Evolutionary conservation across 1,140 invertebrate genomes (phyloP), one percentile per base, ranked within the genome.

Genomic region (Drosophila takahashii): DNA sequence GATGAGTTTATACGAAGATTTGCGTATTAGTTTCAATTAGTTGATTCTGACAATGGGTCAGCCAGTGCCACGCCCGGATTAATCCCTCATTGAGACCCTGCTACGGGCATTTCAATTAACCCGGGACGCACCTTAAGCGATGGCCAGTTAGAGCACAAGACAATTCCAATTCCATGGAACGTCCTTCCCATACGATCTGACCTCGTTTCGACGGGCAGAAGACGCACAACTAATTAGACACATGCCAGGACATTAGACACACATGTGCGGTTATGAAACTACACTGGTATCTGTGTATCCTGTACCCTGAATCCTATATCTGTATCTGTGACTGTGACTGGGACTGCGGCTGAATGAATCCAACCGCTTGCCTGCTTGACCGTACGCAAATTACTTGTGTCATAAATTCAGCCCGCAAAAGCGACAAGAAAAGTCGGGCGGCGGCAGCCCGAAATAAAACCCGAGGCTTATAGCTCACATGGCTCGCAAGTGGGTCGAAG

Each of bases 141-240:
- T 58, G 58, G 51, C 48, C 51, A 47, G 66, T 54, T 1, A 5
- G 32, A 32, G 22, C 36, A 57, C 60, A 85, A 85, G 81, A 84
- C 81, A 84, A 80, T 78, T 81, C 74, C 79, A 67, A 85, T 74
- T 61, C 62, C 76, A 79, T 61, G 56, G 51, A 75, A 76, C 22
- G 39, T 79, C 80, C 79, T 81, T 74, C 39, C 56, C 74, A 61
- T 42, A 57, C 56, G 56, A 64, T 70, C 81, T 89, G 84, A 89
- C 84, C 84, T 75, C 77, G 65, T 77, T 89, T 84, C 29, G 52
- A 69, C 54, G 51, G 72, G 65, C 47, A 79, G 67, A 89, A 89
- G 84, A 87, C 84, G 84, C 84, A 89, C 84, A 89, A 80, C 84
- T 89, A 89, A 89, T 89, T 89, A 89, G 84, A 89, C 85, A 89